A percentile compares a stretch with the other conserved stretches of the same genome.
These are phyloP conservation scores for Xerus rutilus DNA, from an alignment of 2,797 vertebrate genomes.

Conservation along the genomic window DNA sequence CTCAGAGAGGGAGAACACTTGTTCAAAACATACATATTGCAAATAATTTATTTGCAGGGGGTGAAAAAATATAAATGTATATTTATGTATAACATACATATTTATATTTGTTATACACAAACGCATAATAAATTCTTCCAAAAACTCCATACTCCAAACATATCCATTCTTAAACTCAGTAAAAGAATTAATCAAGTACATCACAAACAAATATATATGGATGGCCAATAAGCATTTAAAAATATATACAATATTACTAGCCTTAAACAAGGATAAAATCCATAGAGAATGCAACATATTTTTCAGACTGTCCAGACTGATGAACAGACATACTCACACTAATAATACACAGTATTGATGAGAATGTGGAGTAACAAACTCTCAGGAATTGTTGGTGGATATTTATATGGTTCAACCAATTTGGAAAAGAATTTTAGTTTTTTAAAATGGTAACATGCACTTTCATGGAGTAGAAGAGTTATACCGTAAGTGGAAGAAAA, in stretches of 20 bases:
- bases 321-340: neutral
- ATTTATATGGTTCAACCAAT: neutral
- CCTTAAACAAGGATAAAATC: neutral
- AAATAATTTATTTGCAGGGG: neutral
- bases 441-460: neutral
- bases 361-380: neutral
- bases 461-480: neutral
- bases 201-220: neutral
- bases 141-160: neutral
- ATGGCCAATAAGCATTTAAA: neutral
- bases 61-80: neutral
- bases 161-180: neutral
- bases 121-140: neutral
- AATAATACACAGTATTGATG: neutral
- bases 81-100: neutral
- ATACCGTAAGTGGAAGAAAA: neutral
- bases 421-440: neutral
- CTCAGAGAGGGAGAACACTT: neutral
- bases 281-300: neutral
- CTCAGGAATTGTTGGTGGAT: neutral
- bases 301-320: neutral
- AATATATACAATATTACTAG: neutral
- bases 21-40: too few relatives aligned
- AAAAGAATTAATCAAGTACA: neutral
- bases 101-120: too few relatives aligned